Base-by-base conservation (phyloP, 2,888 invertebrate genomes). In the Agrochola lychnidis region DNA sequence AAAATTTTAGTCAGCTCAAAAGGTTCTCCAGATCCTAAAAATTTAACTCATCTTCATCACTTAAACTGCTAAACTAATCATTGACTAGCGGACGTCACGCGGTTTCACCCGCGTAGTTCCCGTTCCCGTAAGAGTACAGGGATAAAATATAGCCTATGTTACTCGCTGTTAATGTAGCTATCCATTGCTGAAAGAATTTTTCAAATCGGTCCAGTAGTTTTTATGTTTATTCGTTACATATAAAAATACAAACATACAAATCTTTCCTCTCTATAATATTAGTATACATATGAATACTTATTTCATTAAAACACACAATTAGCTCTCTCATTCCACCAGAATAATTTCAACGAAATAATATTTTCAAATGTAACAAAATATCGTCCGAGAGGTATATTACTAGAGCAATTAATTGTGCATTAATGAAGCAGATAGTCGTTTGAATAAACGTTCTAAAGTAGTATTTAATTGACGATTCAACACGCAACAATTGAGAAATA, bases 381-480 rank as follows among this genome's bases (percentile, higher is more conserved):
- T 76, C 84, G 87, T 87, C 79, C 83, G 81, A 82, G 87, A 82
- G 75, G 73, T 85, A 89, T 87, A 89, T 87, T 84, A 87, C 79
- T 78, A 80, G 75, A 85, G 76, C 88, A 89, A 91, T 92, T 92
- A 92, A 91, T 91, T 88, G 84, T 88, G 79, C 90, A 91, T 92
- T 93, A 92, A 92, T 92, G 88, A 90, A 88, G 83, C 82, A 90
- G 89, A 89, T 87, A 87, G 84, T 87, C 89, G 83, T 88, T 89
- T 84, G 85, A 89, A 88, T 87, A 88, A 92, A 90, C 87, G 90
- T 84, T 90, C 91, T 88, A 92, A 94, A 95, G 94, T 94, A 91
- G 92, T 91, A 94, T 95, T 95, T 95, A 95, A 95, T 94, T 95
- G 94, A 92, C 92, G 90, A 92, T 91, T 91, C 93, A 92, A 88